A percentile compares a stretch with the other conserved stretches of the same genome.
phyloP scores from a whole-genome alignment of 2,888 invertebrate species.

The Anarsia innoxiella region DNA sequence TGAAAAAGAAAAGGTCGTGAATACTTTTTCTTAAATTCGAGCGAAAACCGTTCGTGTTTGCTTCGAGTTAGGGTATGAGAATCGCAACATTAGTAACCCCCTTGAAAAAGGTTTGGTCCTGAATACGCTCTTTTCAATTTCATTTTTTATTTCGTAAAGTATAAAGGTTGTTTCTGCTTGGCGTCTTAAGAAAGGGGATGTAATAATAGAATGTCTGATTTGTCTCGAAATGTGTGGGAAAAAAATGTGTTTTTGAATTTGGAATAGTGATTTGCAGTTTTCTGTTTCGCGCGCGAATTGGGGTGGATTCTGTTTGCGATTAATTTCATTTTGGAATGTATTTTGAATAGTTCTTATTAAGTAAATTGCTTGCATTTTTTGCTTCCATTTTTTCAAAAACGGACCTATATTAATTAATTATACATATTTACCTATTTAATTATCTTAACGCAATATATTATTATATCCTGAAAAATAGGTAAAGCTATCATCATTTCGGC shows the following conservation, averaged over 20 bases:
- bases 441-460: too few species aligned
- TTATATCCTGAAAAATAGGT: too few species aligned
- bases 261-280: constrained; percentile 7
- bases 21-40: background rate
- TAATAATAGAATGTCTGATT: constrained; percentile 6
- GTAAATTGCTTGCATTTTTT: too few species aligned
- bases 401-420: too few species aligned
- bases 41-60: constrained; percentile 3
- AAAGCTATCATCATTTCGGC: too few species aligned
- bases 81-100: constrained; percentile 2
- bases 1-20: background rate
- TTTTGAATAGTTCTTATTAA: too few species aligned
- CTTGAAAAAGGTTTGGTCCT: background rate
- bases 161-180: constrained; percentile 4
- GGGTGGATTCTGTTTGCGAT: too few species aligned
- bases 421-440: too few species aligned
- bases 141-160: background rate
- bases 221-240: constrained; percentile 5
- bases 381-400: too few species aligned
- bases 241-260: constrained; percentile 7
- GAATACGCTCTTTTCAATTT: background rate
- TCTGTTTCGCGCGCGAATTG: too few species aligned
- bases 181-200: background rate
- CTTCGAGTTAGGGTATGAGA: constrained; percentile 6
- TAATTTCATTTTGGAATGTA: too few species aligned